Conservation (phyloP, 2,888 invertebrate genomes). For the Aromia moschata region DNA sequence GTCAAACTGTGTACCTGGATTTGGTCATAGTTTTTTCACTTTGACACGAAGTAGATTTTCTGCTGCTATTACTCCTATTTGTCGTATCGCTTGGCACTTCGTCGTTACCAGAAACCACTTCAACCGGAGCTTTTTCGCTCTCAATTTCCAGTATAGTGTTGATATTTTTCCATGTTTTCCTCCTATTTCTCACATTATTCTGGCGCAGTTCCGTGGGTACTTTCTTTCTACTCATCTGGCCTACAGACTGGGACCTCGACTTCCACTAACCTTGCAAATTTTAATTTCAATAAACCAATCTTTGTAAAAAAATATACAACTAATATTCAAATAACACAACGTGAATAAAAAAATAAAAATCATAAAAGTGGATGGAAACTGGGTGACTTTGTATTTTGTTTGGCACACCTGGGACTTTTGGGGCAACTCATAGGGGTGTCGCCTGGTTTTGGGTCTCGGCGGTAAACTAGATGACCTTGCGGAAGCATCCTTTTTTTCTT, state of each 20-base stretch:
- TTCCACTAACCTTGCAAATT: conserved; percentile 27
- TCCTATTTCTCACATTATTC: not conserved
- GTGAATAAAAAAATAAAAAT: too few relatives aligned
- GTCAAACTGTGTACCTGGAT: too few relatives aligned
- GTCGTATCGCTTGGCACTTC: not conserved
- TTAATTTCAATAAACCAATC: too few relatives aligned
- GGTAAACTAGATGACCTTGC: conserved; percentile 19
- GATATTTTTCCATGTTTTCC: not conserved
- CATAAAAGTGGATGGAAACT: too few relatives aligned
- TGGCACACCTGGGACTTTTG: conserved; percentile 26
- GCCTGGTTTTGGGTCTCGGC: conserved; percentile 35
- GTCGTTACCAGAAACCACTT: not conserved
- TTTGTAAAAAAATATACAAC: too few relatives aligned
- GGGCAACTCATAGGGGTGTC: conserved; percentile 28
- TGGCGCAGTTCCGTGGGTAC: not conserved
- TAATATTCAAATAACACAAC: too few relatives aligned
- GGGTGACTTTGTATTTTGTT: too few relatives aligned
- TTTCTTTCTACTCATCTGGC: not conserved
- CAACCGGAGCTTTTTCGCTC: not conserved
- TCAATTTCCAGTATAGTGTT: not conserved
- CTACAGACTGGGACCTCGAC: conserved; percentile 25
- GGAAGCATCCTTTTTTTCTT: conserved; percentile 30
- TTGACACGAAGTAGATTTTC: not conserved
- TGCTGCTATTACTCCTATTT: not conserved
- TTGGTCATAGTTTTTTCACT: not conserved